Conservation (phyloP, 2,888 invertebrate genomes). For the Leucoma salicis region DNA sequence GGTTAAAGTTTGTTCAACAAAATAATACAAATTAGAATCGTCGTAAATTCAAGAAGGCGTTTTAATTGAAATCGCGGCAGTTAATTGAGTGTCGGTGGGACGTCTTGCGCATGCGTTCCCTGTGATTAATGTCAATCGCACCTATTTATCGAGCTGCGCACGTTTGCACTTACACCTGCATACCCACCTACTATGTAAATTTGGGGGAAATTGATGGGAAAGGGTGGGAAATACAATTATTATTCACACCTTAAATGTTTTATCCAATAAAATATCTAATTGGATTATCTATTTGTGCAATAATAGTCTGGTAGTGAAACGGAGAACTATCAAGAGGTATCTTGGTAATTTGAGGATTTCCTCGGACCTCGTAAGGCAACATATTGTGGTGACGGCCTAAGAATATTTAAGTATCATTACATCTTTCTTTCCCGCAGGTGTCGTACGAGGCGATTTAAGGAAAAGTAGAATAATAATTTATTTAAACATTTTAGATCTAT, state of each 20-base stretch:
- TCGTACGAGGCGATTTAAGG: too few species aligned
- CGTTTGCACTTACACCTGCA: constrained; percentile 49
- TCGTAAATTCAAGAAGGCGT: constrained; percentile 69
- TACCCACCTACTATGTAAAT: constrained; percentile 46
- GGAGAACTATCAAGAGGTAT: too few species aligned
- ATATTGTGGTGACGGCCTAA: too few species aligned
- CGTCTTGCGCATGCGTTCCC: constrained; percentile 61
- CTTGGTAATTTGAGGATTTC: too few species aligned
- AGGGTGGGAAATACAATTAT: constrained; percentile 26
- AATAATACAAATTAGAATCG: constrained; percentile 70
- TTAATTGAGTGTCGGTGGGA: constrained; percentile 64
- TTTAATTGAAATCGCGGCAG: constrained; percentile 77
- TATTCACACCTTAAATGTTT: constrained; percentile 6
- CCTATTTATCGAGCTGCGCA: constrained; percentile 58
- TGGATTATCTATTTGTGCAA: too few species aligned
- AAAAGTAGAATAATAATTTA: too few species aligned
- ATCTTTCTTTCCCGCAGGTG: too few species aligned
- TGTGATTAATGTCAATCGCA: constrained; percentile 63
- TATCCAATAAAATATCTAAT: not conserved
- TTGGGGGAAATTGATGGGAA: constrained; percentile 21
- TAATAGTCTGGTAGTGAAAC: too few species aligned
- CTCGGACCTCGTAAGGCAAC: too few species aligned
- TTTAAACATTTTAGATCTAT: too few species aligned
- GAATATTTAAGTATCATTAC: too few species aligned
- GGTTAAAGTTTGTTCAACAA: constrained; percentile 31